Percentiles rank a stretch among this genome's conserved stretches.
Evolutionary conservation across 37 sponge, comb jelly and placozoan species (phyloP).

Genomic region (Petrosia ficiformis): DNA sequence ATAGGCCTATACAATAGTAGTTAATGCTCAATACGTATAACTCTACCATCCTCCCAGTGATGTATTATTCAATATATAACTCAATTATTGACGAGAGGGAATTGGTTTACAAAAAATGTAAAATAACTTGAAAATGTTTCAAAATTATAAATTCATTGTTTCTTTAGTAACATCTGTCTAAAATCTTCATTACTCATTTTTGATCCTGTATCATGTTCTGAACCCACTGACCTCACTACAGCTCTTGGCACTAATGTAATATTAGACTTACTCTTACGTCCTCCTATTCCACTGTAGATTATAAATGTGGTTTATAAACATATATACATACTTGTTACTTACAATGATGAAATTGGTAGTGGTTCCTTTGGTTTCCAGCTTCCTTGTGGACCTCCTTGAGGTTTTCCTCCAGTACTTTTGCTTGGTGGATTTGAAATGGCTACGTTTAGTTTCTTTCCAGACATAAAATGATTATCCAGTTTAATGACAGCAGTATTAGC

Average conservation of each 20-base stretch:
- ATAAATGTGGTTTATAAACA: conserved; percentile 3
- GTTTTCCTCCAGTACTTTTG: neutral
- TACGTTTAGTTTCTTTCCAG: conserved; percentile 46
- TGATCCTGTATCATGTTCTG: neutral
- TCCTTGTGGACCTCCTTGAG: neutral
- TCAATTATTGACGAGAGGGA: too few species aligned
- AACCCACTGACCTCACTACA: conserved; percentile 28
- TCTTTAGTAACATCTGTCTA: conserved; percentile 29
- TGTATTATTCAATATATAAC: too few species aligned
- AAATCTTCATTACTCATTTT: conserved; percentile 72
- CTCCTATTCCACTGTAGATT: too few species aligned
- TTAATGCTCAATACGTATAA: too few species aligned
- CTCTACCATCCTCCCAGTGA: too few species aligned
- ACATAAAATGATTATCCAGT: conserved; percentile 35
- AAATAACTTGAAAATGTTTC: too few species aligned
- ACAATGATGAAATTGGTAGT: neutral
- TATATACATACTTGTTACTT: too few species aligned
- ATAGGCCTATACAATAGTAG: too few species aligned
- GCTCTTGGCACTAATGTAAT: conserved; percentile 41
- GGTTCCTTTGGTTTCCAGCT: neutral
- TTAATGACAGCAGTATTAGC: conserved; percentile 52
- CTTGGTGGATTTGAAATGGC: conserved; percentile 77
- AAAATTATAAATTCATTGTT: too few species aligned
- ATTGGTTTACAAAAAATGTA: too few species aligned
- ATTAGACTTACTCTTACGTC: conserved; percentile 17